Percentiles rank a stretch among this genome's conserved stretches.
Conservation (phyloP, 1,140 invertebrate species). For the Idris sp. region DNA sequence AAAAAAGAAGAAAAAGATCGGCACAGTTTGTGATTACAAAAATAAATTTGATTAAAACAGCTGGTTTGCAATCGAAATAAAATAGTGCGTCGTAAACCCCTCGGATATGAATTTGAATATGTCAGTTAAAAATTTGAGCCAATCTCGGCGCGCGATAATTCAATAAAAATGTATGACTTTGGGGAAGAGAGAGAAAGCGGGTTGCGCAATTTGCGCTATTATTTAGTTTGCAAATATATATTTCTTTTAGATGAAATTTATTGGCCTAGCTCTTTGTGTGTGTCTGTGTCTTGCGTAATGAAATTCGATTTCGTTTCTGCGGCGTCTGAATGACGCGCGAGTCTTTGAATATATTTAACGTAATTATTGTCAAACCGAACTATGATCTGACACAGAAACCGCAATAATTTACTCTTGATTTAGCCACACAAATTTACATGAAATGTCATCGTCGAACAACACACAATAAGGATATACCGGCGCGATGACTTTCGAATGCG, state of each 20-base stretch:
- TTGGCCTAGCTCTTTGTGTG: too few relatives aligned
- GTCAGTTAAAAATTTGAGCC: constrained; percentile 48
- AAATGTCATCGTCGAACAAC: constrained; percentile 37
- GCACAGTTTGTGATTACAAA: constrained; percentile 13
- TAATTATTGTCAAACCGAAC: constrained; percentile 39
- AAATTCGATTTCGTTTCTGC: constrained; percentile 29
- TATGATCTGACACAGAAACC: constrained; percentile 43
- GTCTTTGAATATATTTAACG: constrained; percentile 50
- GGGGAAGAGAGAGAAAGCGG: too few relatives aligned
- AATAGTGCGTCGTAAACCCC: constrained; percentile 17
- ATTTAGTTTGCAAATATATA: constrained; percentile 41
- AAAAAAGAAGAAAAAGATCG: too few relatives aligned
- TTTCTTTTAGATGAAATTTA: constrained; percentile 25
- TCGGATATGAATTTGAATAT: constrained; percentile 45
- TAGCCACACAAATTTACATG: constrained; percentile 41
- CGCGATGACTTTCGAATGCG: constrained; percentile 49
- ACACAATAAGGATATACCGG: constrained; percentile 46
- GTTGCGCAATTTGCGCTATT: constrained; percentile 14
- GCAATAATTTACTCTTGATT: constrained; percentile 57
- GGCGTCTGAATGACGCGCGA: constrained; percentile 13
- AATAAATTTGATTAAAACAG: constrained; percentile 33
- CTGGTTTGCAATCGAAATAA: constrained; percentile 11
- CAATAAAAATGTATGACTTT: constrained; percentile 49
- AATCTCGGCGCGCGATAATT: constrained; percentile 30
- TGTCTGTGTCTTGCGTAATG: constrained; percentile 16